Evolutionary conservation across 2,888 invertebrate genomes (phyloP).

Genomic region (Ceraclea dissimilis): DNA sequence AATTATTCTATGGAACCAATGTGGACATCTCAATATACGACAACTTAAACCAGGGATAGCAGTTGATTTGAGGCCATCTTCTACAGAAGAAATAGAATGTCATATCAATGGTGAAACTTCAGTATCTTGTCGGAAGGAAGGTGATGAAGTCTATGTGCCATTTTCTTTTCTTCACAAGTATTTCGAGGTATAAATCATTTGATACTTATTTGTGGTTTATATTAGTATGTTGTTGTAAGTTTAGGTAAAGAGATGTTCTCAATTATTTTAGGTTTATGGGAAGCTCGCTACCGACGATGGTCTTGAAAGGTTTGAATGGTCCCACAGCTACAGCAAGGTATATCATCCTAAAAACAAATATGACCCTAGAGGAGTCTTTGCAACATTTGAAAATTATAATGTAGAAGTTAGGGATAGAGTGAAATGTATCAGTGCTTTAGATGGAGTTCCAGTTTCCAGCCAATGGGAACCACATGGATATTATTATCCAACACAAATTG

Average conservation of each 20-base stretch:
- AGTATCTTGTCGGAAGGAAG: conserved; percentile 69
- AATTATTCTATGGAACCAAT: conserved; percentile 69
- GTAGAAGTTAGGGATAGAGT: conserved; percentile 94
- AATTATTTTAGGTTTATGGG: conserved; percentile 72
- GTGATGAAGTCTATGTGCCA: conserved; percentile 84
- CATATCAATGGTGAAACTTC: conserved; percentile 82
- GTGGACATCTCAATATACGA: conserved; percentile 48
- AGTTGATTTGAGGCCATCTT: conserved; percentile 20
- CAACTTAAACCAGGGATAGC: conserved; percentile 22
- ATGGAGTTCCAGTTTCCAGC: conserved; percentile 92
- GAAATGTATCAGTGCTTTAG: conserved; percentile 88
- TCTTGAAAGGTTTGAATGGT: conserved; percentile 85
- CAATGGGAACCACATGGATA: conserved; percentile 96
- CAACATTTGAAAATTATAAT: conserved; percentile 97
- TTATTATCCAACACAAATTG: conserved; percentile 97
- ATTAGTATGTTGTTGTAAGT: too few species aligned
- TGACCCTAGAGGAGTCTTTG: conserved; percentile 83
- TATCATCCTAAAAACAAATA: conserved; percentile 85
- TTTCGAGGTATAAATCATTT: conserved; percentile 63
- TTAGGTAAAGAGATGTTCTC: too few species aligned
- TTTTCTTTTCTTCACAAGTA: conserved; percentile 90
- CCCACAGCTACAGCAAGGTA: conserved; percentile 88
- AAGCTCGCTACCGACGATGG: conserved; percentile 67
- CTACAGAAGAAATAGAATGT: conserved; percentile 68
- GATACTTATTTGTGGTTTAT: not conserved